Base-by-base conservation (phyloP, 2,888 invertebrate species). In the Galerucella calmariensis region DNA sequence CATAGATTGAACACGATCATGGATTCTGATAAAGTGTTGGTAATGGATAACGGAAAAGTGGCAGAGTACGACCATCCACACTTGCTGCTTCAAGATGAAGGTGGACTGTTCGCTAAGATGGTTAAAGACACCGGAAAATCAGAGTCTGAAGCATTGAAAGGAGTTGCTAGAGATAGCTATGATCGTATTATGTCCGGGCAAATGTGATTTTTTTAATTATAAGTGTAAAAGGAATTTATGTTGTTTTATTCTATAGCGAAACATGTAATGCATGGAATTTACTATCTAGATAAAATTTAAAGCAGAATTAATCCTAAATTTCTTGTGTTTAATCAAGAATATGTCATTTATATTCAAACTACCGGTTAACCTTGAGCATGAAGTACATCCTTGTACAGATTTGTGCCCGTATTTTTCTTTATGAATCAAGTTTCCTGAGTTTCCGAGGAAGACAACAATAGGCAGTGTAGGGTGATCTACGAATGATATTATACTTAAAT, bases 1-100 rank as follows among this genome's bases (percentile, higher is more conserved):
- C 97, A 97, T 88, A 91, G 97, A 61, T 89, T 98, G 44, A 93
- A 97, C 85, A 97, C 97, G 0, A 94, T 97, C 78, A 97, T 97
- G 93, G 97, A 97, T 87, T 95, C 95, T 0, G 95, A 97, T 88
- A 91, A 93, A 76, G 93, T 97, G 20, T 89, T 97, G 84, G 96
- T 97, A 2, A 93, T 97, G 92, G 94, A 96, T 83, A 90, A 92
- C 6, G 97, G 97, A 1, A 87, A 88, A 16, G 90, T 94, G 69
- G 92, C 92, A 0, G 96, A 97, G 86, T 91, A 93, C 27, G 95
- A 93, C 3, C 92, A 93, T 81, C 96, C 97, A 0, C 91, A 90
- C 83, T 89, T 90, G 78, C 84, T 94, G 58, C 83, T 94, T 51
- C 89, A 91, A 58, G 89, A 90, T 81, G 86, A 88, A 75, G 88